Evolutionary conservation across 1,140 invertebrate genomes (phyloP).

Genomic region (Sminthurinus signatus): DNA sequence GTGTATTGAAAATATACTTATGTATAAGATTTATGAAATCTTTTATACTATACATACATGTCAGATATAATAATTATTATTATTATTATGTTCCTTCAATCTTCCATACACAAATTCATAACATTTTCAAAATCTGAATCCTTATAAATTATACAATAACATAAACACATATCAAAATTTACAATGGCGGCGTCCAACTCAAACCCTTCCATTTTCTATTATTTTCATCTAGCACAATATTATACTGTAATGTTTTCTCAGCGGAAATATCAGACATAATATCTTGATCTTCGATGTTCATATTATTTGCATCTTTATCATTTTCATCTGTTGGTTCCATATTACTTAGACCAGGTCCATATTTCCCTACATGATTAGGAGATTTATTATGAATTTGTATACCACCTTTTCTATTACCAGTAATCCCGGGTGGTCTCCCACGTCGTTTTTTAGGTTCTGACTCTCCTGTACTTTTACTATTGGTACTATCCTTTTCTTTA

Average conservation of each 20-base stretch:
- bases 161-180: neutral
- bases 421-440: slow-evolving; percentile 19
- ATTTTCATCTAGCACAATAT: slow-evolving; percentile 46
- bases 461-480: slow-evolving; percentile 1
- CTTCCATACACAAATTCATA: too few relatives aligned
- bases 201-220: slow-evolving; percentile 44
- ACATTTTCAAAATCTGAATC: too few relatives aligned
- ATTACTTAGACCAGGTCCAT: neutral
- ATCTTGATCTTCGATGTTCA: slow-evolving; percentile 43
- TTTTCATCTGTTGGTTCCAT: neutral
- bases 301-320: neutral
- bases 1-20: too few relatives aligned
- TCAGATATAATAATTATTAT: too few relatives aligned
- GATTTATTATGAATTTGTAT: neutral
- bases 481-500: neutral
- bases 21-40: too few relatives aligned
- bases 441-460: slow-evolving; percentile 13
- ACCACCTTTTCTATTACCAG: neutral
- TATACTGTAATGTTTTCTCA: slow-evolving; percentile 46
- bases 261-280: slow-evolving; percentile 45
- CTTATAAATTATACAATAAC: neutral
- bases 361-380: neutral
- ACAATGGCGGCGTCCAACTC: slow-evolving; percentile 23
- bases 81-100: too few relatives aligned
- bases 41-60: too few relatives aligned